Evolutionary conservation across 1,140 invertebrate species (phyloP).

Genomic region (Bombus confusus): DNA sequence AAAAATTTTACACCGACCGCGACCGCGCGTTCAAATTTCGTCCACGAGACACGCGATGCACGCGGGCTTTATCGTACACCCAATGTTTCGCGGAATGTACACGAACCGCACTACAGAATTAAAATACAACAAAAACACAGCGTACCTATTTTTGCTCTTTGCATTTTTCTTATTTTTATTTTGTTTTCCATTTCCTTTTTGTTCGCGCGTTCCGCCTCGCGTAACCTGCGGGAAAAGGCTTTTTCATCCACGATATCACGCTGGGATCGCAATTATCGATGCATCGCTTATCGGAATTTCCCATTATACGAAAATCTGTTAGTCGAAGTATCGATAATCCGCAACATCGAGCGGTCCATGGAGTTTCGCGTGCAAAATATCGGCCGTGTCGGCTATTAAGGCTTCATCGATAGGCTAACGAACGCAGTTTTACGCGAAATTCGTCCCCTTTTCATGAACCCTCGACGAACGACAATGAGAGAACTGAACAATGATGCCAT

Average conservation of each 20-base stretch:
- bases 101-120: background rate
- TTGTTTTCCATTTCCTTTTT: background rate
- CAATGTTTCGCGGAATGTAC: background rate
- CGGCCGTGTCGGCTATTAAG: background rate
- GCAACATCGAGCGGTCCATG: background rate
- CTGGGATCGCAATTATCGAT: background rate
- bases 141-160: background rate
- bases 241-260: background rate
- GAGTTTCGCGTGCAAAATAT: background rate
- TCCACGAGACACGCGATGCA: background rate
- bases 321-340: constrained; percentile 22
- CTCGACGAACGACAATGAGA: background rate
- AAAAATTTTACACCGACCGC: background rate
- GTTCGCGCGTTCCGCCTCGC: background rate
- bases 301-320: constrained; percentile 29
- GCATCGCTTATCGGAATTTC: constrained; percentile 5
- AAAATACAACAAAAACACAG: background rate
- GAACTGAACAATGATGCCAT: background rate
- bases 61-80: background rate
- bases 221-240: background rate
- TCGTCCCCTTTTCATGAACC: background rate
- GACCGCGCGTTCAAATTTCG: background rate
- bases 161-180: background rate
- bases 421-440: background rate
- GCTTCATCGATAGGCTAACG: constrained; percentile 4